Evolutionary conservation across 2,797 vertebrate species (phyloP).

Genomic region (Geotria australis): DNA sequence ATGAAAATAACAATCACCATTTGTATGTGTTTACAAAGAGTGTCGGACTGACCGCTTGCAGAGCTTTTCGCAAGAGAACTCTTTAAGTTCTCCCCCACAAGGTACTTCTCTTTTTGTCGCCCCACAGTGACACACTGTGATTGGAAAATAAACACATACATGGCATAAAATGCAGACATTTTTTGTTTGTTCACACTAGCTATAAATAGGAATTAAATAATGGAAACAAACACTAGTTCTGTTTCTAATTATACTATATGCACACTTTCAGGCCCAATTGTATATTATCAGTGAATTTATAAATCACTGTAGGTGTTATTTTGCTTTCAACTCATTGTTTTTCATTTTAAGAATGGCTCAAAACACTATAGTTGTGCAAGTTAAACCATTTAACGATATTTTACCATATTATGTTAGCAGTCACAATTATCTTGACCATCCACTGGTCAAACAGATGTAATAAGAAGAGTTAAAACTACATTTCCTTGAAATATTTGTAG

Average conservation of each 20-base stretch:
- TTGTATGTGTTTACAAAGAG: neutral
- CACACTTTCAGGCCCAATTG: neutral
- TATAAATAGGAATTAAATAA: neutral
- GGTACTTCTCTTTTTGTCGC: slow-evolving; percentile 22
- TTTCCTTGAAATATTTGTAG: no score
- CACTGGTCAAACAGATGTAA: no score
- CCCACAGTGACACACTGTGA: slow-evolving; percentile 57
- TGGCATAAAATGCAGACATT: no score
- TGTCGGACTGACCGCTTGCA: slow-evolving; percentile 33
- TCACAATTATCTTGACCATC: no score
- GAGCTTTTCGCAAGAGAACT: slow-evolving; percentile 45
- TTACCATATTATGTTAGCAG: neutral
- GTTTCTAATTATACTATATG: neutral
- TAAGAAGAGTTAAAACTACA: no score
- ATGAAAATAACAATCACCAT: neutral
- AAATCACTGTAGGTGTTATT: neutral
- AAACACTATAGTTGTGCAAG: neutral
- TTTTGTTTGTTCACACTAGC: no score
- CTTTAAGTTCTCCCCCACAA: slow-evolving; percentile 44
- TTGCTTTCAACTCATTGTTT: neutral
- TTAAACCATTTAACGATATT: neutral
- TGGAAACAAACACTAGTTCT: neutral
- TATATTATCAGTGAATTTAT: no score
- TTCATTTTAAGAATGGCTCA: neutral
- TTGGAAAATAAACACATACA: slow-evolving; percentile 2